A percentile compares a stretch with the other conserved stretches of the same genome.
Evolutionary conservation across 2,113 vertebrate genomes (phyloP).

Genomic region (Thunnus thynnus): DNA sequence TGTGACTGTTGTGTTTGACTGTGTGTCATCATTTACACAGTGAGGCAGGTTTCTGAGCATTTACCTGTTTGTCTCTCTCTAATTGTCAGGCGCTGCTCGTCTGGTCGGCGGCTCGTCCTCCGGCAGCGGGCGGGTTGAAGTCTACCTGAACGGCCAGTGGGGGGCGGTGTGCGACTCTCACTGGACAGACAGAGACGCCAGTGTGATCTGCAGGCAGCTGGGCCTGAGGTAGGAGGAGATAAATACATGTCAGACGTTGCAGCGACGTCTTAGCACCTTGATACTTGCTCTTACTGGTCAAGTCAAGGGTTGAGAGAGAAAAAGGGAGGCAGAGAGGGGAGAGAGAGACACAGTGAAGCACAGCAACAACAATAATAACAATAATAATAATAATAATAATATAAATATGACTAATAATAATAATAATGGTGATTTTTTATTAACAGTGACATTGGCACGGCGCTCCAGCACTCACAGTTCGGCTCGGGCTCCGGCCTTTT

Average conservation of each 20-base stretch:
- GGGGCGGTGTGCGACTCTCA: slow-evolving; percentile 90
- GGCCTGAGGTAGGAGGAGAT: slow-evolving; percentile 84
- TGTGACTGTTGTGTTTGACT: neutral
- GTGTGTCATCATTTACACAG: no score
- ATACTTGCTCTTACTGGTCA: neutral
- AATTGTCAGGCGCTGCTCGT: slow-evolving; percentile 84
- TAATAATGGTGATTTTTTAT: neutral
- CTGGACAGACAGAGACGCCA: slow-evolving; percentile 91
- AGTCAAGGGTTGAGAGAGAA: neutral
- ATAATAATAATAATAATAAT: no score
- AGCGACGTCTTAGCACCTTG: neutral
- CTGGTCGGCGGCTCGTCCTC: slow-evolving; percentile 83
- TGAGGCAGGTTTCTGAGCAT: neutral
- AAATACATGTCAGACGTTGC: neutral
- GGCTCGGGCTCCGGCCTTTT: slow-evolving; percentile 84
- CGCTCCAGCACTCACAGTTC: slow-evolving; percentile 81
- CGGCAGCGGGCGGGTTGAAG: slow-evolving; percentile 84
- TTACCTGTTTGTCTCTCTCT: neutral
- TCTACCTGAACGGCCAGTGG: slow-evolving; percentile 91
- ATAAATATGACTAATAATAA: neutral
- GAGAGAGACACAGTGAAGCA: no score
- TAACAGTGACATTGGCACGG: slow-evolving; percentile 89
- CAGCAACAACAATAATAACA: no score
- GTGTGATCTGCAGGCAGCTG: slow-evolving; percentile 92
- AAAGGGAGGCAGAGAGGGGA: no score